phyloP scores from a whole-genome alignment of 37 sponge, comb jelly and placozoan species.

The Crambe crambe region DNA sequence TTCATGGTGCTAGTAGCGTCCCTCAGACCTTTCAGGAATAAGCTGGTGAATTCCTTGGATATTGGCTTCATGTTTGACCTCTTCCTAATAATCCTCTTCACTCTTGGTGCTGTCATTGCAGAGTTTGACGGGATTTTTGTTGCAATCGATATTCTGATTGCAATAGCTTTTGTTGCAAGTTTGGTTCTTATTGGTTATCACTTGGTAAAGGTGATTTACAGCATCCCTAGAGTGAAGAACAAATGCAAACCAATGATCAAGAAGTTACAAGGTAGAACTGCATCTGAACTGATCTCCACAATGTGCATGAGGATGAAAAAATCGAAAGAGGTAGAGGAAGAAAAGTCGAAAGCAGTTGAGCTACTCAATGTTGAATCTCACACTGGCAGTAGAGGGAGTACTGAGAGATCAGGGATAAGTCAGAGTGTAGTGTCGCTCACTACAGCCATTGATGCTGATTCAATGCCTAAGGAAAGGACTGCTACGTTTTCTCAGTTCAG shows the following conservation, averaged over 20 bases:
- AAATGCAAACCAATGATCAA: neutral
- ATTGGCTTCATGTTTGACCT: constrained; percentile 21
- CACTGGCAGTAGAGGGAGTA: neutral
- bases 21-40: constrained; percentile 36
- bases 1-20: constrained; percentile 28
- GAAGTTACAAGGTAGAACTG: neutral
- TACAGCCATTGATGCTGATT: neutral
- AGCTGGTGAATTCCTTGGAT: constrained; percentile 2
- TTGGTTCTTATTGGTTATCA: neutral
- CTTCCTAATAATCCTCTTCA: neutral
- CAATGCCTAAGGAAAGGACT: neutral
- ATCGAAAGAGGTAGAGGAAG: too few relatives aligned
- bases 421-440: neutral
- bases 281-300: neutral
- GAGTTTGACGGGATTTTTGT: neutral
- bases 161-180: neutral
- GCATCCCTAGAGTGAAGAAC: neutral
- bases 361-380: too few relatives aligned
- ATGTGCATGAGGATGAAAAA: neutral
- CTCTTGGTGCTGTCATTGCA: neutral
- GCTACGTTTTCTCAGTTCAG: neutral
- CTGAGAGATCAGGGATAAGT: neutral
- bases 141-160: neutral
- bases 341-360: too few relatives aligned
- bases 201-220: neutral